Percentiles rank a stretch among this genome's conserved stretches.
These are phyloP conservation scores for Chymomyza procnemis DNA, from an alignment of 2,888 invertebrate species.

Conservation along the genomic window DNA sequence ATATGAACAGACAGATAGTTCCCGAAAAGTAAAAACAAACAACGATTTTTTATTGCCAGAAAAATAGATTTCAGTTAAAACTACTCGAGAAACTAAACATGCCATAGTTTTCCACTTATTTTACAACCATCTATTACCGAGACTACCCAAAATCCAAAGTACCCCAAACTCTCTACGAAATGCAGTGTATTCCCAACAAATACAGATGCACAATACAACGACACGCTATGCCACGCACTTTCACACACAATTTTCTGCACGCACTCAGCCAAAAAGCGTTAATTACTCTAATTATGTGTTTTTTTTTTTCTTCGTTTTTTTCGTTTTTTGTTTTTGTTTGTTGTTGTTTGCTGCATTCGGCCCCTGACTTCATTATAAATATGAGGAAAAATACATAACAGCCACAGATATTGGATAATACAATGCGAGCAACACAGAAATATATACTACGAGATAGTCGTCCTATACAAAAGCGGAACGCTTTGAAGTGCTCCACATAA, in stretches of 20 bases:
- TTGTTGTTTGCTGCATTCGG: conserved; percentile 17
- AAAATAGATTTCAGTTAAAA: too few relatives aligned
- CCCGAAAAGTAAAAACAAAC: too few relatives aligned
- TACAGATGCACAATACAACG: neutral
- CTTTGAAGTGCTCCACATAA: conserved; percentile 72
- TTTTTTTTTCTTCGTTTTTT: too few relatives aligned
- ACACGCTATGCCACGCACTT: conserved; percentile 56
- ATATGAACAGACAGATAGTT: too few relatives aligned
- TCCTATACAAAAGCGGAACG: conserved; percentile 48
- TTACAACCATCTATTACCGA: too few relatives aligned
- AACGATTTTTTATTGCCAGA: too few relatives aligned
- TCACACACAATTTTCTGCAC: conserved; percentile 76
- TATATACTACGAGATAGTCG: neutral
- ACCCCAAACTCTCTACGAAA: too few relatives aligned
- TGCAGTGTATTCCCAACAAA: neutral
- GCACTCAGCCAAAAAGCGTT: conserved; percentile 75
- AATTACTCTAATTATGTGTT: conserved; percentile 74
- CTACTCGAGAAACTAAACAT: too few relatives aligned
- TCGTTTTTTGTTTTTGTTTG: neutral
- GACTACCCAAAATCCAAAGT: too few relatives aligned
- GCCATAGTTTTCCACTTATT: too few relatives aligned
- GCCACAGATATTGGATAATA: conserved; percentile 48
- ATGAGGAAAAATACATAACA: conserved; percentile 60
- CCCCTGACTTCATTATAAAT: conserved; percentile 51
- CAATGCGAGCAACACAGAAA: conserved; percentile 15